Conservation (phyloP, 2,888 invertebrate genomes). For the Ophioninae sp. region DNA sequence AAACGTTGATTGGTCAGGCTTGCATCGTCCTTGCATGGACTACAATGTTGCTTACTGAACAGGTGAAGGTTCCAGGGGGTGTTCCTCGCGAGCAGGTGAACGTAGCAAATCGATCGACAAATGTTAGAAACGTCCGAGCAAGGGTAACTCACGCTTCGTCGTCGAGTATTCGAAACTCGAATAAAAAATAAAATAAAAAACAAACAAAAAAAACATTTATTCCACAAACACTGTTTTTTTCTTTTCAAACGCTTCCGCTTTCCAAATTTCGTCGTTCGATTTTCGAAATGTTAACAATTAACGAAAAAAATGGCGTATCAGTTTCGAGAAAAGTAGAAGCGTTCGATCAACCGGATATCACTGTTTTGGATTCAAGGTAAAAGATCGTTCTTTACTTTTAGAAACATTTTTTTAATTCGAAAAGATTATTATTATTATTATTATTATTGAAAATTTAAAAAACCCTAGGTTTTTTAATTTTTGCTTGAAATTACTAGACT, state of each 20-base stretch:
- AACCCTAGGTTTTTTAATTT: too few species aligned
- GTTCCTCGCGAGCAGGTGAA: conserved; percentile 50
- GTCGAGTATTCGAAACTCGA: neutral
- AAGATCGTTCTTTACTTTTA: neutral
- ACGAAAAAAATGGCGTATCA: neutral
- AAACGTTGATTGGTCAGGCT: neutral
- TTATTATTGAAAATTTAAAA: too few species aligned
- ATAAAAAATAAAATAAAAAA: neutral
- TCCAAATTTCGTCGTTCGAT: neutral
- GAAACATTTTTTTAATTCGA: neutral
- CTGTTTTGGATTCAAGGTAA: neutral
- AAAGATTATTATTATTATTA: too few species aligned
- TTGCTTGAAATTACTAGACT: too few species aligned
- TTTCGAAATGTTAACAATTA: neutral
- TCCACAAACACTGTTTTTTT: neutral
- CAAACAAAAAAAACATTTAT: neutral
- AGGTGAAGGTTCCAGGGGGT: conserved; percentile 44
- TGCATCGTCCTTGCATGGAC: neutral
- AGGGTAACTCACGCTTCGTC: conserved; percentile 25
- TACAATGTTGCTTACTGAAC: conserved; percentile 27
- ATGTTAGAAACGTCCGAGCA: conserved; percentile 19
- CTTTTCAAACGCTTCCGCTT: too few species aligned
- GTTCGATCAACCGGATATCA: neutral
- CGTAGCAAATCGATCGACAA: conserved; percentile 54
- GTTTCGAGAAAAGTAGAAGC: neutral